Base-by-base conservation (phyloP, 2,113 vertebrate species). In the Ramphastos sulfuratus region DNA sequence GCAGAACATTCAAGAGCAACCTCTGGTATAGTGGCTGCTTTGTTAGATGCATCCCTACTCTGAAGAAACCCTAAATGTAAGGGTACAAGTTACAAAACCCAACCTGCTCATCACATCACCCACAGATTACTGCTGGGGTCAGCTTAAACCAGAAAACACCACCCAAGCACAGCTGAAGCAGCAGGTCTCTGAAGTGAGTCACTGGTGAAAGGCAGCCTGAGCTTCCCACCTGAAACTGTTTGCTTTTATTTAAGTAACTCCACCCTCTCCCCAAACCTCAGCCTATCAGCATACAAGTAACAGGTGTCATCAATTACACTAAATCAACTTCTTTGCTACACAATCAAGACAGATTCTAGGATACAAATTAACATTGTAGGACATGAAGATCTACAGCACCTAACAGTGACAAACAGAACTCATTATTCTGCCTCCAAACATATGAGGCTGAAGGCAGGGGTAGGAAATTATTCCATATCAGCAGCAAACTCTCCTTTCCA, bases 251-350 rank as follows among this genome's bases (percentile, higher is more conserved):
- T 46, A 66, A 37, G 75, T 3, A 77, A 52, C 10, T 25, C 23
- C 4, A n/a, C 16, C 33, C n/a, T 50, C 15, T 60, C 39, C 30
- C 16, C 10, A 74, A 52, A 30, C 28, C 37, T 74, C n/a, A 64
- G 65, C 56, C 52, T 18, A 2, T 7, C 48, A 50, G 11, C 0
- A 0, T 12, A 63, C 15, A 77, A 69, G 13, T 14, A 66, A 61
- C 24, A 82, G 35, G 13, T 35, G 5, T 25, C 4, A 4, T 7
- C 31, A 66, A 4, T 15, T 14, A 55, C 0, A 63, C 3, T 10
- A 55, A 66, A 76, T 0, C 5, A 3, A 69, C 5, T 44, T 73
- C 15, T 79, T 75, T 64, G n/a, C 24, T 30, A 7, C 23, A 24
- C 6, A 33, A 35, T 11, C 30, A 56, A 52, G 24, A 39, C 5